Evolutionary conservation across 2,113 vertebrate species (phyloP), one percentile per base, ranked within the genome.

Genomic region (Cottus gobio): DNA sequence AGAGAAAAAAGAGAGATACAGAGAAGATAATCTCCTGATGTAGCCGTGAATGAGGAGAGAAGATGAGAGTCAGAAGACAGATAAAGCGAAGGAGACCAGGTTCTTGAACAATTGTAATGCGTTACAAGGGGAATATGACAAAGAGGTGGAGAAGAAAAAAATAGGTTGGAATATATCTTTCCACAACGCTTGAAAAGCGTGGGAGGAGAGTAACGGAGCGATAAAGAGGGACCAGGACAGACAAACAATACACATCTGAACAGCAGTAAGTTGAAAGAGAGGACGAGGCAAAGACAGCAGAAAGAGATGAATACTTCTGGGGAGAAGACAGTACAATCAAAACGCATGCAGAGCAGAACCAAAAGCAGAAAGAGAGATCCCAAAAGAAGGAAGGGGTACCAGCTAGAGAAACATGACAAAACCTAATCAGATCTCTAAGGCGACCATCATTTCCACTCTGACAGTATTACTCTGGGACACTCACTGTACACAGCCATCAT

Each of bases 11-110:
- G 18, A 50, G 18, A 71, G 34, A 52, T n/a, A 65, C 2, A 62
- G 50, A 77, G 66, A 69, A 46, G 67, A 75, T 74, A 54, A 81
- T 84, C 70, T 84, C 64, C 66, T 4, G 63, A 74, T 50, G 5
- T 70, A 48, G 56, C 75, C 57, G 80, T 66, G 50, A 73, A 69
- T 44, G 34, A 80, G 69, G 30, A 85, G 52, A 66, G 62, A 34
- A n/a, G 26, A 67, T 42, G 60, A 67, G 31, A 77, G 26, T 58
- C 67, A 36, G 42, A 42, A 56, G 26, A 12, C 26, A 70, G 68
- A 71, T 30, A 50, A 69, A 73, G 52, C 24, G 50, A 34, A 54
- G 70, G n/a, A 74, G 71, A 34, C 30, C 5, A 3, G 34, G 64
- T 79, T 78, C 36, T 77, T n/a, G 0, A 79, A 77, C 66, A 62